These are phyloP conservation scores for Myotis davidii DNA, from an alignment of 2,113 vertebrate genomes.

Conservation along the genomic window DNA sequence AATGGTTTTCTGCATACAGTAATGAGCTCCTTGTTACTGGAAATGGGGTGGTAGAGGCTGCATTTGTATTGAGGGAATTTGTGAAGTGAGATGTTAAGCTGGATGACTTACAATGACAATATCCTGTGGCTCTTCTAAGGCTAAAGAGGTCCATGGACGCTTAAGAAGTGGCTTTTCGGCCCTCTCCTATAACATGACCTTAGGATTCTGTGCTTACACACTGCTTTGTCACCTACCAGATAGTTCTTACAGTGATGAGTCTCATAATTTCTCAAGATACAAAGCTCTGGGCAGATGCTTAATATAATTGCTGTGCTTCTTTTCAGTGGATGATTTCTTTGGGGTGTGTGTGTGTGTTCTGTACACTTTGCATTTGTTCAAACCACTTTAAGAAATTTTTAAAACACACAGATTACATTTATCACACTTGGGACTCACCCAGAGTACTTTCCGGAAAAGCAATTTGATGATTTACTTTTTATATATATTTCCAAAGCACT, in stretches of 20 bases:
- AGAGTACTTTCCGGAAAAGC: slow-evolving; percentile 31
- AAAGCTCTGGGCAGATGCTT: neutral
- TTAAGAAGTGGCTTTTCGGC: neutral
- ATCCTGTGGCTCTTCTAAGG: neutral
- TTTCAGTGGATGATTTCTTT: neutral
- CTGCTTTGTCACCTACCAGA: neutral
- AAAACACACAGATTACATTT: neutral
- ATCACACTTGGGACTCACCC: neutral
- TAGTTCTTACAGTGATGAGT: neutral
- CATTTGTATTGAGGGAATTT: slow-evolving; percentile 42
- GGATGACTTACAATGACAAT: slow-evolving; percentile 19
- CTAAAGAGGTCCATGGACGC: neutral
- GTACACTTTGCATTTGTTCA: slow-evolving; percentile 33
- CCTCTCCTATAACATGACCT: neutral
- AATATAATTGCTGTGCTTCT: neutral
- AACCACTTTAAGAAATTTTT: neutral
- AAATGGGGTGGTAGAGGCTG: slow-evolving; percentile 31
- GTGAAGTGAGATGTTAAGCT: slow-evolving; percentile 14
- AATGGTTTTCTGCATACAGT: slow-evolving; percentile 23
- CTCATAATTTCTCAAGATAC: neutral
- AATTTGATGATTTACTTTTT: slow-evolving; percentile 50
- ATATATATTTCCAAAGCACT: slow-evolving; percentile 28
- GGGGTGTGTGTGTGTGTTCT: neutral
- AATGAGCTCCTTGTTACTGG: slow-evolving; percentile 39
- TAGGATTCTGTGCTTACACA: neutral